Conservation (phyloP, 1,140 invertebrate species). For the Prorops nasuta region DNA sequence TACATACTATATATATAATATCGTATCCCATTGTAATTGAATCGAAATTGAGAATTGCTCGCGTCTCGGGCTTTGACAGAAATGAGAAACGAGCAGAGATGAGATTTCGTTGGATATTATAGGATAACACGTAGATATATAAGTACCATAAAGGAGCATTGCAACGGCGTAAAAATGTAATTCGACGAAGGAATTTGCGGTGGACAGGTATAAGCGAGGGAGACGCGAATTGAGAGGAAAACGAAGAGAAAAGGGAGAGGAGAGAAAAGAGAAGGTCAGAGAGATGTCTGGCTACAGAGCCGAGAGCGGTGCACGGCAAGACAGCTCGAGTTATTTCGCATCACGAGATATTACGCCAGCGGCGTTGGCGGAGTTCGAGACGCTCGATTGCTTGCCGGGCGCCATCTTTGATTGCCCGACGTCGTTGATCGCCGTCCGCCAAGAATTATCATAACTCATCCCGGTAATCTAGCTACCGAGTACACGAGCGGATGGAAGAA, state of each 20-base stretch:
- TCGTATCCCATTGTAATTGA: no score
- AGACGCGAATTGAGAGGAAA: conserved; percentile 3
- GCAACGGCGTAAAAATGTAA: no score
- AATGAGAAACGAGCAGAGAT: no score
- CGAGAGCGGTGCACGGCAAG: not conserved
- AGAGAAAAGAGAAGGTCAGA: conserved; percentile 8
- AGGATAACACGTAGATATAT: no score
- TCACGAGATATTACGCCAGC: conserved; percentile 34
- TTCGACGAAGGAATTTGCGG: no score
- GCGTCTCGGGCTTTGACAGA: no score
- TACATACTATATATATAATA: no score
- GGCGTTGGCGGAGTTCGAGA: conserved; percentile 36
- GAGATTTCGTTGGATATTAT: no score
- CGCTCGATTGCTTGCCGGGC: conserved; percentile 4
- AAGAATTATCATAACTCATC: conserved; percentile 18
- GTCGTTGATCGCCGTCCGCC: conserved; percentile 5
- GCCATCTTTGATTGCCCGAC: conserved; percentile 17
- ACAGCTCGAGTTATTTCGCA: conserved; percentile 27
- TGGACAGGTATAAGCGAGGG: conserved; percentile 6
- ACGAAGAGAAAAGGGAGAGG: conserved; percentile 1
- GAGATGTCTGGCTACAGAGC: not conserved
- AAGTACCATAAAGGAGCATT: no score
- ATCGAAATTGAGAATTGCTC: no score
- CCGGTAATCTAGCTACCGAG: conserved; percentile 3
- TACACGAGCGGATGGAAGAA: no score